phyloP scores from a whole-genome alignment of 2,113 vertebrate species.

The Mesitornis unicolor region DNA sequence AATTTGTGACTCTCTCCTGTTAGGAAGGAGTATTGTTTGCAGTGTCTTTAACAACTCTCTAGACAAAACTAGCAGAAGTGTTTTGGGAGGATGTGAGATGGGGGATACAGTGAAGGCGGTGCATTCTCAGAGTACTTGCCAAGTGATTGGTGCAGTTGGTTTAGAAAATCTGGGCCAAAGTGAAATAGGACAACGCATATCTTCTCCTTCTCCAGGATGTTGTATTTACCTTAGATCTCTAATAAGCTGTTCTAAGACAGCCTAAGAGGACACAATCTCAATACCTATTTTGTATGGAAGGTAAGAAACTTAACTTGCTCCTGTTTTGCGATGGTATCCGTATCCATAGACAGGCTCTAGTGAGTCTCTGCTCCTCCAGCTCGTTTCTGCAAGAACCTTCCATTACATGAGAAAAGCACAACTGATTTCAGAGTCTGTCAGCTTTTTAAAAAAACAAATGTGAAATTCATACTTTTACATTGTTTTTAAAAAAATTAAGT shows the following conservation, averaged over 20 bases:
- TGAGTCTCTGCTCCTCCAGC: neutral
- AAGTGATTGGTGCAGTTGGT: rapidly evolving
- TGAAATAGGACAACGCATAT: neutral
- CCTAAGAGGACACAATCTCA: neutral
- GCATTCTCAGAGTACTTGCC: neutral
- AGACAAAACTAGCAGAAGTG: neutral
- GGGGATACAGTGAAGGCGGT: neutral
- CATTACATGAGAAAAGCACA: neutral
- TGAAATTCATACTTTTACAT: neutral
- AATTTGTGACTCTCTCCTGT: neutral
- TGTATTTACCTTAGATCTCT: neutral
- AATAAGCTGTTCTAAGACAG: neutral
- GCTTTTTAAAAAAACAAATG: neutral
- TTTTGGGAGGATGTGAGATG: neutral
- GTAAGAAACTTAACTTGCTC: neutral
- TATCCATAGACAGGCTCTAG: neutral
- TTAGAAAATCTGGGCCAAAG: neutral
- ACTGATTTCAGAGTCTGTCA: neutral
- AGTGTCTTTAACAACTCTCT: neutral
- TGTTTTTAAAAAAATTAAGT: neutral
- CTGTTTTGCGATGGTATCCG: neutral
- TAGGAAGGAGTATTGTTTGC: neutral
- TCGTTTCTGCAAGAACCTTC: neutral
- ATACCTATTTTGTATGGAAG: neutral
- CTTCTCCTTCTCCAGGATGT: neutral